Conservation (phyloP, 2,113 vertebrate genomes). For the Trichechus manatus region DNA sequence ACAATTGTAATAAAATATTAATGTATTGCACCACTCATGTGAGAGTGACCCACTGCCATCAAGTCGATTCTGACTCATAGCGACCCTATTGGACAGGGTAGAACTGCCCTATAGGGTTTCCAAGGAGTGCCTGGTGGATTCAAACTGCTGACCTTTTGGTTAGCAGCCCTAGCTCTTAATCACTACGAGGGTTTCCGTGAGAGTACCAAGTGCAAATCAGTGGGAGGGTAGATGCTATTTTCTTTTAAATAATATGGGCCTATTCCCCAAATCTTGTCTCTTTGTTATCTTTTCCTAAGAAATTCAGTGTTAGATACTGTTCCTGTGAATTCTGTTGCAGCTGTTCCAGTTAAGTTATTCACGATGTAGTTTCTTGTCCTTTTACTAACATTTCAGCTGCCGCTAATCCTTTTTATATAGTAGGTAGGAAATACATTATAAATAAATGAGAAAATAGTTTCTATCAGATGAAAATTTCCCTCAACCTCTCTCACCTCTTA, state of each 20-base stretch:
- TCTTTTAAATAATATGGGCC: background rate
- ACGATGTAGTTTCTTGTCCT: slow-evolving; percentile 23
- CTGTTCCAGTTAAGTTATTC: slow-evolving; percentile 57
- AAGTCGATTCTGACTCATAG: no score
- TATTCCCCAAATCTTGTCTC: background rate
- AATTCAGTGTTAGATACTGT: background rate
- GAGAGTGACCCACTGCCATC: background rate
- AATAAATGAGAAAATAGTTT: slow-evolving; percentile 59
- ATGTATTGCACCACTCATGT: background rate
- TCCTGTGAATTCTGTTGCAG: slow-evolving; percentile 12
- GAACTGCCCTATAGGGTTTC: no score
- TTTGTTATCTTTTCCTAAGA: slow-evolving; percentile 12
- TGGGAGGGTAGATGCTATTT: background rate
- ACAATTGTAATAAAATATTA: background rate
- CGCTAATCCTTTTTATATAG: slow-evolving; percentile 24
- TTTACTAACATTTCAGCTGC: slow-evolving; percentile 39
- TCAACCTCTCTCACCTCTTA: background rate
- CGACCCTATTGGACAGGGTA: no score
- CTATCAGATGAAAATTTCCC: slow-evolving; percentile 30
- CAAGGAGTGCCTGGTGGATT: no score
- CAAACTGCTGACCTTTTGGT: no score
- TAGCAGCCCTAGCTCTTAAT: no score
- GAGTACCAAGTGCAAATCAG: background rate
- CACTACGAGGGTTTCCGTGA: background rate
- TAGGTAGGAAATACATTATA: slow-evolving; percentile 36